Base-by-base conservation (phyloP, 2,113 vertebrate genomes). In the Alethe diademata region DNA sequence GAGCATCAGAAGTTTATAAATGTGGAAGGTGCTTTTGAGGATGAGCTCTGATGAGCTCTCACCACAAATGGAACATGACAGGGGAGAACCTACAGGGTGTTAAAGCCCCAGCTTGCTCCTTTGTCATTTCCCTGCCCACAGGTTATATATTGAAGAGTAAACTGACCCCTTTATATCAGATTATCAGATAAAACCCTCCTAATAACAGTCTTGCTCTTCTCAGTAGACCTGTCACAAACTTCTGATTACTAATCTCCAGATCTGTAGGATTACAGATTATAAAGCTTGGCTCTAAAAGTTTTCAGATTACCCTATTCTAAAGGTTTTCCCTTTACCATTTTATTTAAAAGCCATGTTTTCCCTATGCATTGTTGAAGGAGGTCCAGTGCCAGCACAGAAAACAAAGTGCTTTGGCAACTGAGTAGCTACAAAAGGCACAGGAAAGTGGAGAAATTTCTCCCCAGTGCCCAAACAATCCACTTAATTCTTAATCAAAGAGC, bases 11-110 rank as follows among this genome's bases (percentile, higher is more conserved):
- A 54, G 36, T n/a, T 73, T 29, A n/a, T 45, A 78, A 48, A 72
- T 12, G 38, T 42, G 45, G 36, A 95, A 95, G 86, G 76, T 89
- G 76, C 79, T 80, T 93, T 87, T 84, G 80, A 93, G 73, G 80
- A 64, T 53, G 76, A 87, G 81, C 65, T 80, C 64, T 81, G 76
- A 78, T 88, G 47, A 6, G 1, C 38, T 74, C 65, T 62, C 10
- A 2, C 72, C 76, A 26, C 35, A 86, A 92, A 65, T 48, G 40
- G 73, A 95, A 92, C 65, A 45, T 33, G 76, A 82, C 73, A 89
- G 53, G 22, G 33, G 40, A 47, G 69, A 74, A 45, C 48, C 50
- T 29, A n/a, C 31, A n/a, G 1, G 6, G 53, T 45, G 67, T 53
- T 48, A 57, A 48, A 86, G 60, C 43, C 54, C 31, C 86, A 74